Evolutionary conservation across 2,113 vertebrate genomes (phyloP).

Genomic region (Murina feae): DNA sequence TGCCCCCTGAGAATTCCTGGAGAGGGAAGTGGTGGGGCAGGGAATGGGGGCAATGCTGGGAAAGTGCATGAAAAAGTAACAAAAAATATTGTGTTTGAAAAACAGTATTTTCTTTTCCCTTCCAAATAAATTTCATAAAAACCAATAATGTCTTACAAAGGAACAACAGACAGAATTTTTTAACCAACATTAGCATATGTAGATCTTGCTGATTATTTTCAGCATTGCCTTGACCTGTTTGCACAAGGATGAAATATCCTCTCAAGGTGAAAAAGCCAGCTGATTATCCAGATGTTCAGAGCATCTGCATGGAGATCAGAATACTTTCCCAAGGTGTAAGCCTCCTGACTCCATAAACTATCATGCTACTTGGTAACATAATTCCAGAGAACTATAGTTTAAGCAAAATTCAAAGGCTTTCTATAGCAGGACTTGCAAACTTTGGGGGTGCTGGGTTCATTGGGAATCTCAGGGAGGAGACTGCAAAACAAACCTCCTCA

Average conservation of each 20-base stretch:
- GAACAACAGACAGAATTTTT: background rate
- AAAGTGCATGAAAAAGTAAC: background rate
- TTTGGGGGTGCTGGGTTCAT: background rate
- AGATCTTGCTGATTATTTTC: background rate
- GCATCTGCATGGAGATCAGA: background rate
- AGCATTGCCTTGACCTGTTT: background rate
- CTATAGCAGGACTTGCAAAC: background rate
- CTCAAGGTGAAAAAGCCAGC: background rate
- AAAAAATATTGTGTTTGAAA: conserved; percentile 1
- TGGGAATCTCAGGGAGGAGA: background rate
- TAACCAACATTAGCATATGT: background rate
- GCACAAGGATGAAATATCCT: background rate
- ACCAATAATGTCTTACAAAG: background rate
- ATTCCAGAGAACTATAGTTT: background rate
- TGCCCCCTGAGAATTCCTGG: background rate
- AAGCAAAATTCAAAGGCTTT: background rate
- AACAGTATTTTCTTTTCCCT: background rate
- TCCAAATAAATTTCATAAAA: conserved; percentile 3
- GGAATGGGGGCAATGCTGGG: background rate
- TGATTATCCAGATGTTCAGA: background rate
- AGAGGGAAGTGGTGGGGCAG: background rate
- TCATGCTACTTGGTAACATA: background rate
- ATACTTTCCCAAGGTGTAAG: background rate
- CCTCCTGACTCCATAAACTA: background rate
- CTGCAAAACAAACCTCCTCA: background rate